Evolutionary conservation across 1,140 invertebrate genomes (phyloP).

Genomic region (Sinonovacula constricta): DNA sequence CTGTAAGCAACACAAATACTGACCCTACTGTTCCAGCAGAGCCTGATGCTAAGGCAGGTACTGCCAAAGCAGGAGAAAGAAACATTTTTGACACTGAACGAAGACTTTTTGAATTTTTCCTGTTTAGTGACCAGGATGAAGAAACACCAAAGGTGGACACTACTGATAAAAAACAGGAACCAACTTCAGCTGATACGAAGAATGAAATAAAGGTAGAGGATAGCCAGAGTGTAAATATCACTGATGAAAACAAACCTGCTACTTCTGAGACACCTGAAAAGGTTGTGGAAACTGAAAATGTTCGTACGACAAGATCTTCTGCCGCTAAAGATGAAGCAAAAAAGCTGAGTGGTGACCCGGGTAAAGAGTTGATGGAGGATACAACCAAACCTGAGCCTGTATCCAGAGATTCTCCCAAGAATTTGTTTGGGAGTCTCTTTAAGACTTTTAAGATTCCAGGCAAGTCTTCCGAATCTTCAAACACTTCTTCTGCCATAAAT

Average conservation of each 20-base stretch:
- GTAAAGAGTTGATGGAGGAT: background rate
- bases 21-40: too few relatives aligned
- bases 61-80: background rate
- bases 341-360: background rate
- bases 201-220: constrained; percentile 6
- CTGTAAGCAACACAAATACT: too few relatives aligned
- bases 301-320: too few relatives aligned
- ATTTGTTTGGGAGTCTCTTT: constrained; percentile 37
- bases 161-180: background rate
- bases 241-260: background rate
- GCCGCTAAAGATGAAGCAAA: too few relatives aligned
- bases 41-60: too few relatives aligned
- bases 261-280: background rate
- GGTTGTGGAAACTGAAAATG: background rate
- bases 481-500: background rate
- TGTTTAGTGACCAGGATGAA: background rate
- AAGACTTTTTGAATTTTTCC: background rate
- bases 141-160: background rate
- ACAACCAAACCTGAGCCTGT: background rate
- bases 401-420: background rate
- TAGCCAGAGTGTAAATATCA: background rate
- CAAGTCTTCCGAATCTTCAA: background rate
- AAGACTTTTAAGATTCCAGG: constrained; percentile 18
- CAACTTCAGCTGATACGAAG: constrained; percentile 2
- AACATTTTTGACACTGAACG: background rate